phyloP scores from a whole-genome alignment of 2,888 invertebrate genomes.

The Heliconius erato region DNA sequence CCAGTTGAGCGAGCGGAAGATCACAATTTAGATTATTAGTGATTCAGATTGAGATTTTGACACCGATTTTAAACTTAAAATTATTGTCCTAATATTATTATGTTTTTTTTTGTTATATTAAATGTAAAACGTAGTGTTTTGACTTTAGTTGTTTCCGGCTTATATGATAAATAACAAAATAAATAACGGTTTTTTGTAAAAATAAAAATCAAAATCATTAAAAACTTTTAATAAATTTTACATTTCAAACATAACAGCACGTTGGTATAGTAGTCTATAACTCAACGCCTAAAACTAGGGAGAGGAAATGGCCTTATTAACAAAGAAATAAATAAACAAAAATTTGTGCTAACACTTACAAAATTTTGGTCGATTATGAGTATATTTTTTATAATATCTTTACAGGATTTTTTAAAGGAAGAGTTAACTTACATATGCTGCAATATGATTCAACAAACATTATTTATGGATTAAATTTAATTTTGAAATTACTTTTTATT shows the following conservation, averaged over 20 bases:
- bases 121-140: neutral
- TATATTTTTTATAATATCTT: neutral
- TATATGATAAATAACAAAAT: neutral
- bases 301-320: constrained; percentile 18
- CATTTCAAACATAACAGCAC: constrained; percentile 75
- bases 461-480: no score
- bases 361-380: neutral
- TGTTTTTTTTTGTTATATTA: neutral
- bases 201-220: constrained; percentile 60
- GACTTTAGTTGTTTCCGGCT: neutral
- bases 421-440: no score
- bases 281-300: neutral
- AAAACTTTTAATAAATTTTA: constrained; percentile 78
- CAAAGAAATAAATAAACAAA: neutral
- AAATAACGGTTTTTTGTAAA: neutral
- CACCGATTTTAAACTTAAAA: neutral
- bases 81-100: neutral
- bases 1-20: constrained; percentile 63
- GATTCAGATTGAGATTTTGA: constrained; percentile 51
- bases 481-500: no score
- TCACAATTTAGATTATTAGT: constrained; percentile 61
- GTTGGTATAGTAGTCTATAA: neutral
- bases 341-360: neutral
- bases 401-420: neutral
- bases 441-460: no score